phyloP scores from a whole-genome alignment of 2,113 vertebrate species.

The Serinus canaria region DNA sequence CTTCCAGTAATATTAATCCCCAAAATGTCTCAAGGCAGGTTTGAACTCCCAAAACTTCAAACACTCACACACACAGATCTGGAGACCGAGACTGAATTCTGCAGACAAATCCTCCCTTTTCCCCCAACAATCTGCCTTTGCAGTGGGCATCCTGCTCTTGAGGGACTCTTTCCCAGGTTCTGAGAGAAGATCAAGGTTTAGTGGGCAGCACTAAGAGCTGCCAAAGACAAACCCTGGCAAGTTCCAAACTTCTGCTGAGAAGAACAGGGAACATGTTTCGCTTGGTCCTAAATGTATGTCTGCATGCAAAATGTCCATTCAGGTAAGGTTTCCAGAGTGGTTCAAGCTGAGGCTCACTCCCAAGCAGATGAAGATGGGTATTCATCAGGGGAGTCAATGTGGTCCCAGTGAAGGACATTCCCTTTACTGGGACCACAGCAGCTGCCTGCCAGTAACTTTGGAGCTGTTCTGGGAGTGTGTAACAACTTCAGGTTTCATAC shows the following conservation, averaged over 20 bases:
- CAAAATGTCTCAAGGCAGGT: not conserved
- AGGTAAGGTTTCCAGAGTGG: not conserved
- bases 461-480: not conserved
- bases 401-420: not conserved
- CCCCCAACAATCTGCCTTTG: not conserved
- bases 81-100: not conserved
- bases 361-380: not conserved
- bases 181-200: not conserved
- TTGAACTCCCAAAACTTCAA: rapidly evolving
- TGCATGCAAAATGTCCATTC: not conserved
- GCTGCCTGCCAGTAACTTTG: not conserved
- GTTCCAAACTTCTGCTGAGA: not conserved
- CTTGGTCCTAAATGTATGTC: not conserved
- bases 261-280: not conserved
- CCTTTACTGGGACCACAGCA: not conserved
- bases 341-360: not conserved
- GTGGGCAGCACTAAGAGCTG: not conserved
- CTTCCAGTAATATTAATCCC: not conserved
- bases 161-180: not conserved
- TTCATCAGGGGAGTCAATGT: not conserved
- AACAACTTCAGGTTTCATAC: not conserved
- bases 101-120: not conserved
- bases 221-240: not conserved
- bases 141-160: not conserved
- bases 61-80: not conserved